Conservation (phyloP, 2,888 invertebrate species). For the Lepidochitona cinerea region DNA sequence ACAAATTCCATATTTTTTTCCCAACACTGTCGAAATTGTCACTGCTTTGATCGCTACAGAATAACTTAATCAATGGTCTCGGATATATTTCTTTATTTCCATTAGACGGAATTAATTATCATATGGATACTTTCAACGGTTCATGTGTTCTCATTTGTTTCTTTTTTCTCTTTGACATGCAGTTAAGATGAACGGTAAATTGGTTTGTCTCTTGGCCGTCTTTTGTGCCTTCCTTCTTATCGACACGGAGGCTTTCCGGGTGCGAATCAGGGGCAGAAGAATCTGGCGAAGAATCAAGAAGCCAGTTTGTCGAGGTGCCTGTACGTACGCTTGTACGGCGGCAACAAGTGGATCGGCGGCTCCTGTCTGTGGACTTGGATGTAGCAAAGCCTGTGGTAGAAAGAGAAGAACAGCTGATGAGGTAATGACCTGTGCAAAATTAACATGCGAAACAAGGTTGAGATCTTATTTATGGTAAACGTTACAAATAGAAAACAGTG, state of each 20-base stretch:
- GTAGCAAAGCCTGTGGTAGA: background rate
- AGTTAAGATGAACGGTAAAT: background rate
- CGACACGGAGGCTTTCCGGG: background rate
- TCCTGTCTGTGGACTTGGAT: background rate
- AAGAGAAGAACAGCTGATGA: background rate
- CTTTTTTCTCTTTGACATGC: background rate
- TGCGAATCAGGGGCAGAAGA: constrained; percentile 1
- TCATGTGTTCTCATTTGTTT: background rate
- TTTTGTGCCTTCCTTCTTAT: background rate
- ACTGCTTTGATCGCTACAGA: too few relatives aligned
- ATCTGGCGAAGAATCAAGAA: constrained; percentile 4
- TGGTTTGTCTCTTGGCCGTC: background rate
- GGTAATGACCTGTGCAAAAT: too few relatives aligned
- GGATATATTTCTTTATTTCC: background rate
- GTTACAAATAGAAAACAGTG: too few relatives aligned
- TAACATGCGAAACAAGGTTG: too few relatives aligned
- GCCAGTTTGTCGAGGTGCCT: constrained; percentile 1
- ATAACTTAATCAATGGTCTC: too few relatives aligned
- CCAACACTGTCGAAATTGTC: too few relatives aligned
- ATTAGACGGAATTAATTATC: background rate
- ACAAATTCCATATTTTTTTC: too few relatives aligned
- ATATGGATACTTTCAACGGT: background rate
- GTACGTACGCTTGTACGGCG: constrained; percentile 1
- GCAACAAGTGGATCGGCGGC: constrained; percentile 1
- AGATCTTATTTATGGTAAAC: too few relatives aligned